These are phyloP conservation scores for Lepidocolaptes lacrymiger DNA, from an alignment of 2,797 vertebrate genomes.

Conservation along the genomic window DNA sequence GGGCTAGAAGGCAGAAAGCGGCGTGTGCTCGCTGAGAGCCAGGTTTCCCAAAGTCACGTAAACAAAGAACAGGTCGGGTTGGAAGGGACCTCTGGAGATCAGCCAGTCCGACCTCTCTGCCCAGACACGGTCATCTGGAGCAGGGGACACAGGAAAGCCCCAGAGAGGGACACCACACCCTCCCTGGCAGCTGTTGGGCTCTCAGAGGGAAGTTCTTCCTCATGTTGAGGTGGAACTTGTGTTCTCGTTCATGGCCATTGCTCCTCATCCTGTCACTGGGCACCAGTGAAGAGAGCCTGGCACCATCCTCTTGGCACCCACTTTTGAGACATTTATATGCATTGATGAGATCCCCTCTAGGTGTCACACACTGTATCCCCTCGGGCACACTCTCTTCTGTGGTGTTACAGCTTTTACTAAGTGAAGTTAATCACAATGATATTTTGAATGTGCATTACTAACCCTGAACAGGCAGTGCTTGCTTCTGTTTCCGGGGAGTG, in stretches of 20 bases:
- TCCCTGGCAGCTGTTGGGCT: neutral
- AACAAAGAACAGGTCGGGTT: neutral
- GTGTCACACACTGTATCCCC: rapidly evolving
- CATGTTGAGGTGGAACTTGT: neutral
- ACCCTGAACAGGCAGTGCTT: neutral
- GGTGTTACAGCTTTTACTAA: rapidly evolving
- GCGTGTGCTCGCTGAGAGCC: neutral
- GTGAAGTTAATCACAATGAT: rapidly evolving
- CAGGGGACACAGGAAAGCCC: neutral
- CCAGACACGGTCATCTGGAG: neutral
- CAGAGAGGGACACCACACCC: neutral
- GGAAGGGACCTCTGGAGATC: neutral
- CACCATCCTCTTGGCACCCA: neutral
- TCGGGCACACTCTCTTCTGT: rapidly evolving
- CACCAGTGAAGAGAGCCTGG: neutral
- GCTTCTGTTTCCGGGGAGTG: neutral
- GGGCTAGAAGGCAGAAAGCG: rapidly evolving
- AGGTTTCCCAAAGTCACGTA: rapidly evolving
- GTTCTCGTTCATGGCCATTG: neutral
- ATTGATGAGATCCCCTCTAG: neutral
- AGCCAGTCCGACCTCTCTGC: neutral
- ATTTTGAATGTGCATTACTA: neutral
- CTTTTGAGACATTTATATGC: neutral
- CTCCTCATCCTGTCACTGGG: neutral
- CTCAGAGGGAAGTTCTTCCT: neutral